phyloP scores from a whole-genome alignment of 2,797 vertebrate genomes.

The Garrulus glandarius region DNA sequence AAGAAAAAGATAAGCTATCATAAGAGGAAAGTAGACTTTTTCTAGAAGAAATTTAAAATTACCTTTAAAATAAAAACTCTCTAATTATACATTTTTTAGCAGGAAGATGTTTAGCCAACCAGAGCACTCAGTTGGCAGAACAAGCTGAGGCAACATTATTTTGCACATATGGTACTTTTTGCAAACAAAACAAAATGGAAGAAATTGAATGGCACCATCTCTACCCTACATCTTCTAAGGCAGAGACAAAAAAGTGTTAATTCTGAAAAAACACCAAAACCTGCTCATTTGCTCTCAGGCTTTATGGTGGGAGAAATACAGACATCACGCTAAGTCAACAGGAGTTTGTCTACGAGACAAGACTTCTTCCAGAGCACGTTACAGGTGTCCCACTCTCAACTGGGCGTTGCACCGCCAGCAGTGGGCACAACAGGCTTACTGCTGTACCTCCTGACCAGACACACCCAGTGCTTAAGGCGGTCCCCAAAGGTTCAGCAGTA shows the following conservation, averaged over 20 bases:
- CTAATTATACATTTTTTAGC: background rate
- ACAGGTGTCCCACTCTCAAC: background rate
- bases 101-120: background rate
- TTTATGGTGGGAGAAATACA: background rate
- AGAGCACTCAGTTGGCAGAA: background rate
- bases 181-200: background rate
- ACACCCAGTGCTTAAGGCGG: background rate
- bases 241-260: background rate
- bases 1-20: background rate
- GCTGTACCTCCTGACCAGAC: background rate
- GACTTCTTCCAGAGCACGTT: background rate
- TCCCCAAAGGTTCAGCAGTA: background rate
- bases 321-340: background rate
- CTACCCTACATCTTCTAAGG: background rate
- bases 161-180: background rate
- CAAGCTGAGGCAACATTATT: background rate
- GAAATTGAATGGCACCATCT: background rate
- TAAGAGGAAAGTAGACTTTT: background rate
- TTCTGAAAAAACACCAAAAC: background rate
- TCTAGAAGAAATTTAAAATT: background rate
- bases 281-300: background rate
- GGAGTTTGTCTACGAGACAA: background rate
- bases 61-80: background rate
- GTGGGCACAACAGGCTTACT: background rate
- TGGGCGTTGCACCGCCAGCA: rapidly evolving